Percentiles rank a stretch among this genome's conserved stretches.
phyloP scores from a whole-genome alignment of 2,113 vertebrate genomes.

The human (Homo sapiens) region DNA sequence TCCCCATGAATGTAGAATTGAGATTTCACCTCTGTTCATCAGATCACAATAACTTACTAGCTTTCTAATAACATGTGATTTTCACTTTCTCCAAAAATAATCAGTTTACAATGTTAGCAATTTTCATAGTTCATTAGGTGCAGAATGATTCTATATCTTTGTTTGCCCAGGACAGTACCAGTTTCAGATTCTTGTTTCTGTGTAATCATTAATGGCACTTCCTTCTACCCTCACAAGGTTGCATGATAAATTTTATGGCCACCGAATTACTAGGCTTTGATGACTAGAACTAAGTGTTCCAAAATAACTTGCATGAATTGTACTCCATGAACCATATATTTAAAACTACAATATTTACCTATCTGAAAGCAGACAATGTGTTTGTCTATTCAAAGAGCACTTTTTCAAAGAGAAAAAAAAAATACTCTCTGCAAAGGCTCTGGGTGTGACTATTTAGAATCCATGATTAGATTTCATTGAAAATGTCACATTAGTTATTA shows the following conservation, averaged over 20 bases:
- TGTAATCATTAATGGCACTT: neutral
- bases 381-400: conserved; percentile 61
- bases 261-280: conserved; percentile 4
- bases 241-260: neutral
- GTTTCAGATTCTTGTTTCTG: neutral
- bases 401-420: neutral
- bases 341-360: conserved; percentile 52
- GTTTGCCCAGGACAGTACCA: neutral
- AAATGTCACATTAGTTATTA: conserved; percentile 80
- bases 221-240: neutral
- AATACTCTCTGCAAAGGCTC: neutral
- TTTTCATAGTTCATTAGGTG: neutral
- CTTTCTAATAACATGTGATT: neutral
- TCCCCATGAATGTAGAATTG: neutral
- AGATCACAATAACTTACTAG: neutral
- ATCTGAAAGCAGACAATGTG: conserved; percentile 9
- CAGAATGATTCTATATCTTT: neutral
- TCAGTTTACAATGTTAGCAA: neutral
- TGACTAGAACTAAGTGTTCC: neutral
- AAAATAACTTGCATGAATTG: conserved; percentile 13
- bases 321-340: neutral
- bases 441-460: conserved; percentile 76
- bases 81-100: conserved; percentile 26
- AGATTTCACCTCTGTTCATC: neutral
- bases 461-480: conserved; percentile 76